Conservation (phyloP, 2,113 vertebrate species). For the Sylvietta virens region DNA sequence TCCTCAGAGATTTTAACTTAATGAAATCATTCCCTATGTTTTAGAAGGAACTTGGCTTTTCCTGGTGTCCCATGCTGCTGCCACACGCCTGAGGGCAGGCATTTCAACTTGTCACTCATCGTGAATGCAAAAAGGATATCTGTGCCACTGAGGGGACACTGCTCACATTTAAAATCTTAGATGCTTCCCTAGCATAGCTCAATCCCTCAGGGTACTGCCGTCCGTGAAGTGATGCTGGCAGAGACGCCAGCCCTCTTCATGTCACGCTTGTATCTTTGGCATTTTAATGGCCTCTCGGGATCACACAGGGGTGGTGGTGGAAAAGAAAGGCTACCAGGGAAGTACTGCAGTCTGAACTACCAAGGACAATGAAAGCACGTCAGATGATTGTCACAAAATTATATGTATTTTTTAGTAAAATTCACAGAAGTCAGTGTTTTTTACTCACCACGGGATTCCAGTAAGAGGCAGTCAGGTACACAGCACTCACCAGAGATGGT, state of each 20-base stretch:
- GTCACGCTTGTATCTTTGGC: not conserved
- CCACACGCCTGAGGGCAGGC: not conserved
- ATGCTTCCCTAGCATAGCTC: not conserved
- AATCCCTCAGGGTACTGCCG: rapidly evolving
- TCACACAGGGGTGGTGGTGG: not conserved
- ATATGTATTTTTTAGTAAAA: not conserved
- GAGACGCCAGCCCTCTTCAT: not conserved
- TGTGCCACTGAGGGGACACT: not conserved
- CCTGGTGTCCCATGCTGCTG: not conserved
- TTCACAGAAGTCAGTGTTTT: not conserved
- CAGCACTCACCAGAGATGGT: not conserved
- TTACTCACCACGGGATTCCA: not conserved
- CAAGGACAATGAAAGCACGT: not conserved
- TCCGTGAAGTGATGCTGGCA: not conserved
- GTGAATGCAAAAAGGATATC: not conserved
- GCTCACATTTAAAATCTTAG: not conserved
- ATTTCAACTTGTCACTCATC: not conserved
- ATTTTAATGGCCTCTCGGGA: not conserved
- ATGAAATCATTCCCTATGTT: not conserved
- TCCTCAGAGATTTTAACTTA: not conserved
- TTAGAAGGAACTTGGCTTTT: not conserved
- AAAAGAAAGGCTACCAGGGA: not conserved
- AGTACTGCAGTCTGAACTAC: not conserved
- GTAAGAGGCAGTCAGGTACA: not conserved
- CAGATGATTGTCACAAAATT: not conserved